These are phyloP conservation scores for Pagrus major DNA, from an alignment of 2,113 vertebrate species.

Conservation along the genomic window DNA sequence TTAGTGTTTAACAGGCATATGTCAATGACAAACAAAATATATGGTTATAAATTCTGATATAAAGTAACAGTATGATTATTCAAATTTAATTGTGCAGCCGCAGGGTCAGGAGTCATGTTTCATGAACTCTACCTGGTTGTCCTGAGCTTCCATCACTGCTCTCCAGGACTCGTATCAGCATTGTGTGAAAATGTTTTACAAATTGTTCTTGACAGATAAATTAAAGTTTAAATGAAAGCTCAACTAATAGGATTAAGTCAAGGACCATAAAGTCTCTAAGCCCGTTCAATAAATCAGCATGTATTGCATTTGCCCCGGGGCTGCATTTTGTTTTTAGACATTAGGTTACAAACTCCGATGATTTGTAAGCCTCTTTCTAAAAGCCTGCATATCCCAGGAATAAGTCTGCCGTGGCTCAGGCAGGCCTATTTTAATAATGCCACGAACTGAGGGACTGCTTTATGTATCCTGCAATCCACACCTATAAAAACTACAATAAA, in stretches of 20 bases:
- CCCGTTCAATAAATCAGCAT: constrained; percentile 16
- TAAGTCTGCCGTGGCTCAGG: background rate
- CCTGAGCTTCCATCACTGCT: background rate
- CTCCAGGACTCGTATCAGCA: background rate
- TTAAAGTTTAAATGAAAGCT: background rate
- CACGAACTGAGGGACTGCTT: background rate
- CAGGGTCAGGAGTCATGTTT: background rate
- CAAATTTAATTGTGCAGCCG: background rate
- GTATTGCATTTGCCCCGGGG: constrained; percentile 12
- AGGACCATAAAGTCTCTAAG: background rate
- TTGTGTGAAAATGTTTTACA: background rate
- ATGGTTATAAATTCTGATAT: background rate
- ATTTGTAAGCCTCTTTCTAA: background rate
- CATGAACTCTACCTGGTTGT: background rate
- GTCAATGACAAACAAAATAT: background rate
- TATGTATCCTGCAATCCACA: background rate
- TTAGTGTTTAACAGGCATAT: too few species aligned
- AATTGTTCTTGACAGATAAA: constrained; percentile 9
- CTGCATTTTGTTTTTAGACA: constrained; percentile 13
- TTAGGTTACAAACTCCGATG: constrained; percentile 13
- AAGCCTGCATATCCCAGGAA: background rate
- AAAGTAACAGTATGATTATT: background rate
- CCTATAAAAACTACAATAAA: background rate
- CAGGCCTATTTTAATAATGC: constrained; percentile 4
- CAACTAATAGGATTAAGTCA: constrained; percentile 32